Base-by-base conservation (phyloP, 2,888 invertebrate species). In the Acanthoscelides obtectus region DNA sequence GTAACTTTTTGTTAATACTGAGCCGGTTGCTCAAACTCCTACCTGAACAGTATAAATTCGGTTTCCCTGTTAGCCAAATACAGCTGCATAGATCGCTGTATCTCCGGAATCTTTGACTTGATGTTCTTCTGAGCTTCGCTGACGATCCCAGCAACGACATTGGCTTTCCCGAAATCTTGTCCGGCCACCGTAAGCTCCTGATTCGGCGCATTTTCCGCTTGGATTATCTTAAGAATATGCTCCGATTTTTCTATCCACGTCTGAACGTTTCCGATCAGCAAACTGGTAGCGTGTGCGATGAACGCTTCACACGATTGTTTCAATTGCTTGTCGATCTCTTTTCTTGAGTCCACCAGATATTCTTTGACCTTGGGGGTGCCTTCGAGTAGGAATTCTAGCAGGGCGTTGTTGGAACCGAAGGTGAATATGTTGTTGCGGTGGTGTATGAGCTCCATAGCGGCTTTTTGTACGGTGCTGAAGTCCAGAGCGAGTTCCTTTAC, bases 21-120 rank as follows among this genome's bases (percentile, higher is more conserved):
- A n/a, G n/a, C n/a, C n/a, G n/a, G n/a, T n/a, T n/a, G n/a, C n/a
- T n/a, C n/a, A n/a, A 45, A 45, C 45, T 6, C 45, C 6, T 45
- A 45, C 45, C 45, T 45, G 80, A 99, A 97, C 12, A 99, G 88
- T 80, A 99, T 98, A 79, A 96, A 95, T 85, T 99, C 99, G 0
- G 99, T 99, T 84, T 99, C 99, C 77, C 93, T 91, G 84, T 98
- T 99, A 19, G 98, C 96, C 70, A 99, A 88, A 85, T 99, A 99
- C 0, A 99, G 89, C 77, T 96, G 93, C 96, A 99, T 97, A 19
- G 95, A 94, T 3, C 94, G 89, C 82, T 97, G 96, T 20, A 98
- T 86, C 5, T 89, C 88, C 0, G 96, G 93, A 63, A 98, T 88
- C 77, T 93, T 92, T 0, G 90, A 88, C 84, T 95, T 95, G 72